Evolutionary conservation across 1,140 invertebrate genomes (phyloP).

Genomic region (Epicauta chinensis): DNA sequence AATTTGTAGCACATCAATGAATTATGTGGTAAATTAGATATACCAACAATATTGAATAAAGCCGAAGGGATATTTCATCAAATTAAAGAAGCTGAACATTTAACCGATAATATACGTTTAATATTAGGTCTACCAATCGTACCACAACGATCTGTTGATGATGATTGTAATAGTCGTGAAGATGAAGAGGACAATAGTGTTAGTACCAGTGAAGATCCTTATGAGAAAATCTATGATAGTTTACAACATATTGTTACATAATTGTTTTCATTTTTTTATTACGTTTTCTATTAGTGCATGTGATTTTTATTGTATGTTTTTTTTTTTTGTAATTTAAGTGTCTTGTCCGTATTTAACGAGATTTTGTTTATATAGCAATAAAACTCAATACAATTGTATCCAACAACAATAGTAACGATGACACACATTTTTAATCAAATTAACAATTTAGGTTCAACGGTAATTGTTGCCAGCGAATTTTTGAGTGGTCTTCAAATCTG

Average conservation of each 20-base stretch:
- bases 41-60: conserved; percentile 69
- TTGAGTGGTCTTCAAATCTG: no score
- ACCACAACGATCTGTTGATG: conserved; percentile 12
- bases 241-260: conserved; percentile 11
- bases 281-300: not conserved
- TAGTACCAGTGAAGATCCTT: conserved; percentile 31
- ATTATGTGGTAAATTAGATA: conserved; percentile 74
- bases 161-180: no score
- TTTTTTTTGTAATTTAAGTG: no score
- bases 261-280: not conserved
- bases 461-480: no score
- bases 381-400: no score
- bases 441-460: no score
- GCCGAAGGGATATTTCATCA: conserved; percentile 88
- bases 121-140: conserved; percentile 56
- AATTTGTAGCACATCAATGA: conserved; percentile 83
- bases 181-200: conserved; percentile 24
- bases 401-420: no score
- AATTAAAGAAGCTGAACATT: conserved; percentile 59
- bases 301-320: no score
- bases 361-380: no score
- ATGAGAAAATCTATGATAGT: conserved; percentile 21
- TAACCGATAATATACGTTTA: conserved; percentile 59
- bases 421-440: no score
- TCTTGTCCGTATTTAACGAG: no score